phyloP scores from a whole-genome alignment of 2,888 invertebrate species.

The Hirtodrosophila trivittata region DNA sequence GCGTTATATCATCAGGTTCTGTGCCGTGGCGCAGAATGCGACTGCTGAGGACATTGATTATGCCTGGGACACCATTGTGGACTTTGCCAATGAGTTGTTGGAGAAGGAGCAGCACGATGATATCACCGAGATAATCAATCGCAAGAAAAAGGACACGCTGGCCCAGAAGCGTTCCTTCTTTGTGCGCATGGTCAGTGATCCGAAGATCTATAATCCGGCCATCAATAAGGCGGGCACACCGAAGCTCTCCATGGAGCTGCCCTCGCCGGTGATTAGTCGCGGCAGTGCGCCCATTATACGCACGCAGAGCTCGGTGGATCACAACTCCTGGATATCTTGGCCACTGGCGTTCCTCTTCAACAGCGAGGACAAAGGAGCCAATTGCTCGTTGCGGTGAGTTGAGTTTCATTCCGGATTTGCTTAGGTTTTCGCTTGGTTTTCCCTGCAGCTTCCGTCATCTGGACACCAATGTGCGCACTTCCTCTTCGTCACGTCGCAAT shows the following conservation, averaged over 20 bases:
- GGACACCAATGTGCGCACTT: conserved; percentile 92
- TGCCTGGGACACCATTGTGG: conserved; percentile 93
- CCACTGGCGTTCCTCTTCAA: conserved; percentile 94
- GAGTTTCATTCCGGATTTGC: too few relatives aligned
- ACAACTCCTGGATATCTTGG: conserved; percentile 95
- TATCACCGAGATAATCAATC: conserved; percentile 89
- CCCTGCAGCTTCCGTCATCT: conserved; percentile 92
- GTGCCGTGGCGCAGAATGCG: conserved; percentile 95
- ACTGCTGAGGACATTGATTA: conserved; percentile 92
- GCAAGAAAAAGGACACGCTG: conserved; percentile 91
- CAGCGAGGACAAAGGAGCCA: conserved; percentile 86
- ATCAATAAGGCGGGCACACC: conserved; percentile 91
- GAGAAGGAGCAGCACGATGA: conserved; percentile 89
- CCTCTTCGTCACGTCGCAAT: conserved; percentile 86
- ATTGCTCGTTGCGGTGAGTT: conserved; percentile 91
- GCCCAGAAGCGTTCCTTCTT: conserved; percentile 97
- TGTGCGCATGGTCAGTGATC: conserved; percentile 98
- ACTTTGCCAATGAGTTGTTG: conserved; percentile 91
- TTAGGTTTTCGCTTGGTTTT: neutral
- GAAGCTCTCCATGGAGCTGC: conserved; percentile 81
- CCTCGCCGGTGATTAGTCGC: conserved; percentile 80
- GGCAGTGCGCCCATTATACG: conserved; percentile 82
- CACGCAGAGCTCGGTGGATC: conserved; percentile 84
- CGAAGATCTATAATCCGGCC: conserved; percentile 97
- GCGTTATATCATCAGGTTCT: conserved; percentile 96